Conservation (phyloP, 2,113 vertebrate genomes). For the Caracal caracal region DNA sequence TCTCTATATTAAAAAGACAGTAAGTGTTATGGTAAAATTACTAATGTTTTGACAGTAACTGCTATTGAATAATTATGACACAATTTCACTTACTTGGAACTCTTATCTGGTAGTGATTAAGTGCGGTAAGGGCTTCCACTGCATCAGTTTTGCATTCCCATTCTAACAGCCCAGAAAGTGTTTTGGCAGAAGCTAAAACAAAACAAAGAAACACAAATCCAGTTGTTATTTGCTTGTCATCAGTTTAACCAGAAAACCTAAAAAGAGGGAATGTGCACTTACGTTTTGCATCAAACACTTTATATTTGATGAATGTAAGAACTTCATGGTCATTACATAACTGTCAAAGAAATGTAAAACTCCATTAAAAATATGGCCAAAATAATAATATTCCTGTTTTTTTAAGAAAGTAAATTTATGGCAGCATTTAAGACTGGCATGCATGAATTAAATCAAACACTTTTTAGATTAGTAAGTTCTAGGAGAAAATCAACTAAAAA, state of each 20-base stretch:
- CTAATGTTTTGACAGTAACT: neutral
- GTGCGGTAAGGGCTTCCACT: slow-evolving; percentile 96
- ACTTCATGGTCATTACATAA: slow-evolving; percentile 95
- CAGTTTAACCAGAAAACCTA: slow-evolving; percentile 22
- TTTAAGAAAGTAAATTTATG: neutral
- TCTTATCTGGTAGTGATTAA: slow-evolving; percentile 99
- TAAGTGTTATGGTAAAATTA: neutral
- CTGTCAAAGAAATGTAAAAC: slow-evolving; percentile 86
- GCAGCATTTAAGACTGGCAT: neutral
- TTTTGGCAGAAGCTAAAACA: slow-evolving; percentile 94
- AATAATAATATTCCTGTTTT: neutral
- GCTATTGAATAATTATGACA: neutral
- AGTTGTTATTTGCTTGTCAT: neutral
- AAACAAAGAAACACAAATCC: slow-evolving; percentile 43
- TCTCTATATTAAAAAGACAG: neutral
- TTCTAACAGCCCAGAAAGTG: slow-evolving; percentile 95
- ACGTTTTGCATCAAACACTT: slow-evolving; percentile 99
- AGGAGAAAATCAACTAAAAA: slow-evolving; percentile 42
- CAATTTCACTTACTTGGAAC: slow-evolving; percentile 93
- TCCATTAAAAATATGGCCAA: slow-evolving; percentile 45
- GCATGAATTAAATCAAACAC: neutral
- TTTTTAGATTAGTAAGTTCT: neutral
- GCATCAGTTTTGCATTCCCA: slow-evolving; percentile 98
- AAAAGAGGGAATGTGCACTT: slow-evolving; percentile 81
- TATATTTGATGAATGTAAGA: slow-evolving; percentile 96